Evolutionary conservation across 2,113 vertebrate species (phyloP).

Genomic region (Corythaixoides concolor): DNA sequence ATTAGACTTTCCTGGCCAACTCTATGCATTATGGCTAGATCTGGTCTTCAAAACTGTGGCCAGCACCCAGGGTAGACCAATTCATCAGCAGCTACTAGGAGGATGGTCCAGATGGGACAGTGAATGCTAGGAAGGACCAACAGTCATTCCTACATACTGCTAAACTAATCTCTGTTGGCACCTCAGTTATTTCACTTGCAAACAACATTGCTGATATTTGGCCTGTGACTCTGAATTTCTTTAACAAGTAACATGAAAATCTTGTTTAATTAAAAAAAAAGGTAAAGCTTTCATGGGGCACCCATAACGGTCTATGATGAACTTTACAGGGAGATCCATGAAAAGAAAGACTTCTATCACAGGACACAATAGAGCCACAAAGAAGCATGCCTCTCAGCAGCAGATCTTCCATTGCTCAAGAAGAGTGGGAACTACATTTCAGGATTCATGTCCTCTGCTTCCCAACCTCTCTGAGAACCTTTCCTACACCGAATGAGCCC

Average conservation of each 20-base stretch:
- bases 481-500: not conserved
- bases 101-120: not conserved
- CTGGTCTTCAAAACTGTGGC: not conserved
- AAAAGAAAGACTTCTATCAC: not conserved
- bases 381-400: not conserved
- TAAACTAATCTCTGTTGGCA: not conserved
- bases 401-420: not conserved
- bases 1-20: not conserved
- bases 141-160: not conserved
- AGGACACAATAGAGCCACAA: not conserved
- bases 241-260: not conserved
- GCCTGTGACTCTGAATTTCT: not conserved
- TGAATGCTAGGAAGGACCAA: not conserved
- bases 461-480: not conserved
- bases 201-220: not conserved
- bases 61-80: not conserved
- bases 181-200: not conserved
- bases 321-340: not conserved
- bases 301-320: not conserved
- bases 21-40: not conserved
- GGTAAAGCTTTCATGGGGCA: not conserved
- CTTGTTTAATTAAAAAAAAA: not conserved
- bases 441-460: not conserved
- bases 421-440: not conserved
- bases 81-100: not conserved